A percentile compares a stretch with the other conserved stretches of the same genome.
phyloP scores from a whole-genome alignment of 2,797 vertebrate species.

The Menidia menidia region DNA sequence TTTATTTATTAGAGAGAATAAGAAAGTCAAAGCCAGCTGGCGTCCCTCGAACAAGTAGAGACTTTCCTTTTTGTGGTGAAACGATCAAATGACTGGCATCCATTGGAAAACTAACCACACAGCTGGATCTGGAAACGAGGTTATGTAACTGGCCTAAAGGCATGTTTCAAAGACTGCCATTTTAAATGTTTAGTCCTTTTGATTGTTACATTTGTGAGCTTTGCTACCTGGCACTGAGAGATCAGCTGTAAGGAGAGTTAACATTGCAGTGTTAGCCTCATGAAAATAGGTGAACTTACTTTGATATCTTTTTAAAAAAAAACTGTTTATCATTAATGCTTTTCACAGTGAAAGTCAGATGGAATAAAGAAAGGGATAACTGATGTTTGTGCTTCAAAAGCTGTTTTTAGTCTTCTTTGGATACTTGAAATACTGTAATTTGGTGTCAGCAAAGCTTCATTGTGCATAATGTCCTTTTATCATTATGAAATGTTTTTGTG shows the following conservation, averaged over 20 bases:
- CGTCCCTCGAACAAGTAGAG: not conserved
- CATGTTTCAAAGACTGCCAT: not conserved
- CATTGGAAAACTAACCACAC: not conserved
- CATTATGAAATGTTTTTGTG: not conserved
- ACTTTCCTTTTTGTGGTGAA: not conserved
- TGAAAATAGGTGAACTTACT: not conserved
- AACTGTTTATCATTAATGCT: slow-evolving; percentile 41
- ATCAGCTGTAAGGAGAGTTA: slow-evolving; percentile 17
- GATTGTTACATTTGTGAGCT: slow-evolving; percentile 36
- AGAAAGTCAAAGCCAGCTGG: slow-evolving; percentile 13
- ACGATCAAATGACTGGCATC: slow-evolving; percentile 2
- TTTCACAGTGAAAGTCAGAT: slow-evolving; percentile 55
- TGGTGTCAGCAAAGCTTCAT: slow-evolving; percentile 27
- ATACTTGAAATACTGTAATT: slow-evolving; percentile 46
- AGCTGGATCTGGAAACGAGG: slow-evolving; percentile 3
- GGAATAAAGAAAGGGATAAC: slow-evolving; percentile 46
- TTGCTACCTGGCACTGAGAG: slow-evolving; percentile 47
- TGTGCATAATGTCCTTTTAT: slow-evolving; percentile 22
- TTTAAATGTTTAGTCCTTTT: slow-evolving; percentile 33
- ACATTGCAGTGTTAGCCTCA: slow-evolving; percentile 13
- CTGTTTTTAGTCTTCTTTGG: slow-evolving; percentile 14
- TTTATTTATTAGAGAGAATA: slow-evolving; percentile 18
- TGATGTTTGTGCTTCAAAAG: slow-evolving; percentile 16
- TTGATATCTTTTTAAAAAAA: slow-evolving; percentile 48
- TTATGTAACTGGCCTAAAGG: not conserved